These are phyloP conservation scores for Luehdorfia chinensis DNA, from an alignment of 1,140 invertebrate genomes.

Conservation along the genomic window DNA sequence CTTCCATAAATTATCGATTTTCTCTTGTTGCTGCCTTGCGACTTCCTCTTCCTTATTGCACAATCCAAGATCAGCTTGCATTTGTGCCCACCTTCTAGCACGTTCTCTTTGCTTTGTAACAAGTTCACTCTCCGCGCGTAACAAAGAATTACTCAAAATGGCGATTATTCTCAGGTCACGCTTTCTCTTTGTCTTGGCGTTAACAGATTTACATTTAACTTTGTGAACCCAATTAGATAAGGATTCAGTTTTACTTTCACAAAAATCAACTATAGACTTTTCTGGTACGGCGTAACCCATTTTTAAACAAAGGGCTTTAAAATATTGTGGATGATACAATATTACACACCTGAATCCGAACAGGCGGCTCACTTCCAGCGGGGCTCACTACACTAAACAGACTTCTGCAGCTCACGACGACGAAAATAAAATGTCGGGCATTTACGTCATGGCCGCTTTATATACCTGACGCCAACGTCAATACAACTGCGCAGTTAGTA, in stretches of 20 bases:
- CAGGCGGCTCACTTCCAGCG: constrained; percentile 53
- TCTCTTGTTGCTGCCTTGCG: constrained; percentile 57
- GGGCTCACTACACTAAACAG: constrained; percentile 48
- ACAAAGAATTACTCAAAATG: constrained; percentile 65
- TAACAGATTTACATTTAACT: constrained; percentile 70
- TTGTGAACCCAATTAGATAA: constrained; percentile 69
- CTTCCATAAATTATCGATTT: constrained; percentile 72
- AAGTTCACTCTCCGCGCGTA: constrained; percentile 60
- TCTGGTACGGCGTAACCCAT: constrained; percentile 68
- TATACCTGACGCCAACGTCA: constrained; percentile 44
- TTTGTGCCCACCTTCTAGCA: constrained; percentile 69
- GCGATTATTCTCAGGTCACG: constrained; percentile 69
- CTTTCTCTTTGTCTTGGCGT: constrained; percentile 68
- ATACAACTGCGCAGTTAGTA: constrained; percentile 51
- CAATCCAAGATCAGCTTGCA: constrained; percentile 70
- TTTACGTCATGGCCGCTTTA: constrained; percentile 54
- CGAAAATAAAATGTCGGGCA: constrained; percentile 39
- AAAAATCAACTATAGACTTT: constrained; percentile 68
- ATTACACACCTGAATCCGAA: constrained; percentile 72
- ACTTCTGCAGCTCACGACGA: constrained; percentile 47
- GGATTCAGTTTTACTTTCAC: constrained; percentile 73
- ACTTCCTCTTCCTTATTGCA: constrained; percentile 63
- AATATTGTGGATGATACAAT: constrained; percentile 55
- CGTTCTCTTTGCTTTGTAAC: constrained; percentile 72
- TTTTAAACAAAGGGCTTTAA: constrained; percentile 38